phyloP scores from a whole-genome alignment of 2,888 invertebrate species.

The Cheilosia vulpina region DNA sequence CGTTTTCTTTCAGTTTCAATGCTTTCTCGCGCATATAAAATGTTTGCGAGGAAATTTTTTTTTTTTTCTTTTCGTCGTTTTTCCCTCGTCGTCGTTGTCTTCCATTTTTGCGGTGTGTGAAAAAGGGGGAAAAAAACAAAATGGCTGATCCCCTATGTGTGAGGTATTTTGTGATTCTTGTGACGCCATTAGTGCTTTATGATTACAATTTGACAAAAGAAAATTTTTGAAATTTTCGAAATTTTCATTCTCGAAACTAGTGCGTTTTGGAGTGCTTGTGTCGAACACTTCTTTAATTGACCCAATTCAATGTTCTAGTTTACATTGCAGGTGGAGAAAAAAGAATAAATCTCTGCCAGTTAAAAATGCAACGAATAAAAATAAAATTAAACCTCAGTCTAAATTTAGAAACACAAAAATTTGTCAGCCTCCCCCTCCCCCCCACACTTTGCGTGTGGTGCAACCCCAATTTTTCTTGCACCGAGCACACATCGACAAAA shows the following conservation, averaged over 20 bases:
- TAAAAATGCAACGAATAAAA: conserved; percentile 26
- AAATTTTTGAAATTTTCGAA: conserved; percentile 20
- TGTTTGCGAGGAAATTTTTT: conserved; percentile 47
- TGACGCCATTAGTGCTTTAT: conserved; percentile 73
- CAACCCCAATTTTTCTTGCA: conserved; percentile 1
- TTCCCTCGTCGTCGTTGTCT: conserved; percentile 27
- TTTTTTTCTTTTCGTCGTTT: conserved; percentile 22
- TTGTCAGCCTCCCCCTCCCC: not conserved
- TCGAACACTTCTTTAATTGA: not conserved
- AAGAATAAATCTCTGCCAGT: not conserved
- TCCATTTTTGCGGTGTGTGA: conserved; percentile 33
- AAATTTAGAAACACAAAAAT: conserved; percentile 57
- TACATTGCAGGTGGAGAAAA: not conserved
- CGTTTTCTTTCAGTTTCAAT: conserved; percentile 51
- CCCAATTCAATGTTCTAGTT: conserved; percentile 16
- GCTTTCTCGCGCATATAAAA: conserved; percentile 48
- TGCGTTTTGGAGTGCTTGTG: not conserved
- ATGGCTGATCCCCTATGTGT: conserved; percentile 67
- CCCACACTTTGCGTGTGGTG: not conserved
- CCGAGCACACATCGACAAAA: conserved; percentile 5
- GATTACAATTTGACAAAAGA: conserved; percentile 45
- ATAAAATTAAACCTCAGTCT: conserved; percentile 35
- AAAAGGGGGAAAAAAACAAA: conserved; percentile 69
- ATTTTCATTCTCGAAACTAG: not conserved
- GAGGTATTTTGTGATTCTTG: conserved; percentile 53